These are phyloP conservation scores for Vulpes lagopus DNA, from an alignment of 2,113 vertebrate genomes.

Conservation along the genomic window DNA sequence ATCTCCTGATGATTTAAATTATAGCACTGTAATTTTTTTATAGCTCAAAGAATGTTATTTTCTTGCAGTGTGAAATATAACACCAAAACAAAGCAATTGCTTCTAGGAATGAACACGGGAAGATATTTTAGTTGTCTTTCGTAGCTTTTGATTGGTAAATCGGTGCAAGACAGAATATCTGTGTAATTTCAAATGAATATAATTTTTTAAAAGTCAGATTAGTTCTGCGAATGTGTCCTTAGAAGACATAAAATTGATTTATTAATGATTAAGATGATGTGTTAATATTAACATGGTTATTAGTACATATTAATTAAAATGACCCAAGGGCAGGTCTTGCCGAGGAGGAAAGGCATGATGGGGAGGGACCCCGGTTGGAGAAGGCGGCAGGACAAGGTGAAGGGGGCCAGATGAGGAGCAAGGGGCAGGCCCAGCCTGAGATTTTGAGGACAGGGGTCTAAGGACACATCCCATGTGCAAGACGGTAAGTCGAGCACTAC, in stretches of 20 bases:
- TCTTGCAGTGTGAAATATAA: not conserved
- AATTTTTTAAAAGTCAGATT: constrained; percentile 47
- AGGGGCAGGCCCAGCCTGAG: too few relatives aligned
- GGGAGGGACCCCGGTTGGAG: not conserved
- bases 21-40: not conserved
- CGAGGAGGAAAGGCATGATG: accelerated
- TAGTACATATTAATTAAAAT: constrained; percentile 67
- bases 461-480: accelerated
- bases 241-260: constrained; percentile 38
- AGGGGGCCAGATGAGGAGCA: accelerated
- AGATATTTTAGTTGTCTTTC: not conserved
- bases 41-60: not conserved
- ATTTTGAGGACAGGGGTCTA: accelerated
- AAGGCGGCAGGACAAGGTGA: accelerated
- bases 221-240: not conserved
- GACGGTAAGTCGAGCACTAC: not conserved
- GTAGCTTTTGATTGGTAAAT: not conserved
- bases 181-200: not conserved
- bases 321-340: constrained; percentile 16
- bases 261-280: constrained; percentile 36
- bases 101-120: not conserved
- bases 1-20: not conserved
- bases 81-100: not conserved
- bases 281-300: constrained; percentile 71
- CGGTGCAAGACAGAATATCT: not conserved